These are phyloP conservation scores for Chrysemys picta DNA, from an alignment of 2,113 vertebrate genomes.

Conservation along the genomic window DNA sequence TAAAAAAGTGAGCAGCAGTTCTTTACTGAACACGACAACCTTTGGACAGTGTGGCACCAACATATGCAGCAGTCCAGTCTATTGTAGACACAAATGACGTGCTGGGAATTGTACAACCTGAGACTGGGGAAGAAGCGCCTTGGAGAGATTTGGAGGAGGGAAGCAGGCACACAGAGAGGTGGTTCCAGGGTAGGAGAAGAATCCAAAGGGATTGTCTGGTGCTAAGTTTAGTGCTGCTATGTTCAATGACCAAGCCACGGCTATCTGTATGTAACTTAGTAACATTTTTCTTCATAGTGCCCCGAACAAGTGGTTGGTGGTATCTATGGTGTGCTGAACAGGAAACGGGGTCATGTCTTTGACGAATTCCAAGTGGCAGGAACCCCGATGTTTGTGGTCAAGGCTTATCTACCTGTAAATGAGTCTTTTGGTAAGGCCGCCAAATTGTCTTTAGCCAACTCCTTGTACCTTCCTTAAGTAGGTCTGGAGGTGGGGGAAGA, in stretches of 20 bases:
- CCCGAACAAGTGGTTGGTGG: constrained; percentile 74
- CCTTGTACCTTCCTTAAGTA: neutral
- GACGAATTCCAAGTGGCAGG: constrained; percentile 75
- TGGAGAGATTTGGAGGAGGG: neutral
- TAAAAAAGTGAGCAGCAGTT: neutral
- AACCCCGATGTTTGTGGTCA: constrained; percentile 71
- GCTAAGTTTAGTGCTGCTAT: neutral
- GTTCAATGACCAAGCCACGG: neutral
- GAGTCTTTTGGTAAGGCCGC: constrained; percentile 72
- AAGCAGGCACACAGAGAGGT: neutral
- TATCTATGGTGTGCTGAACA: constrained; percentile 74
- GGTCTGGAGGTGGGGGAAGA: neutral
- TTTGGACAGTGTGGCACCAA: neutral
- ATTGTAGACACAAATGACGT: neutral
- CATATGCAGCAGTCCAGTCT: neutral
- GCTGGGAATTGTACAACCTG: neutral
- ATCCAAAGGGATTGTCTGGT: neutral
- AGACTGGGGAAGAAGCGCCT: neutral
- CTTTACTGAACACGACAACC: neutral
- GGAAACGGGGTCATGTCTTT: constrained; percentile 70
- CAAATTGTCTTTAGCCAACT: neutral
- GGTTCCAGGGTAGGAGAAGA: too few relatives aligned
- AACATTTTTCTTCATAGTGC: constrained; percentile 20
- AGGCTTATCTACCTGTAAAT: constrained; percentile 73
- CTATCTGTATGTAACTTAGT: neutral